phyloP scores from a whole-genome alignment of 2,113 vertebrate genomes.

The Henicopernis longicauda region DNA sequence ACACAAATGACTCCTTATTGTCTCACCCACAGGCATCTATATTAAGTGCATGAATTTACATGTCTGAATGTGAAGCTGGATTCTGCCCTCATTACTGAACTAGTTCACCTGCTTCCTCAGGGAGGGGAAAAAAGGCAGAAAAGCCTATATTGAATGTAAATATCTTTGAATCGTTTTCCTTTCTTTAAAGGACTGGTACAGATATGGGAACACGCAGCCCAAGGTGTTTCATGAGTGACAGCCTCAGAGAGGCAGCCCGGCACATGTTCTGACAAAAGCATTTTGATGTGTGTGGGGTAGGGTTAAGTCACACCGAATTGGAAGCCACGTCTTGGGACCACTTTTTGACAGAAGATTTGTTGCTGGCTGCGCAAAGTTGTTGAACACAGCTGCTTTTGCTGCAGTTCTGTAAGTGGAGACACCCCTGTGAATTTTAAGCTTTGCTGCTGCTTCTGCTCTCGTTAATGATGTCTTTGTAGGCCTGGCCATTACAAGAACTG shows the following conservation, averaged over 20 bases:
- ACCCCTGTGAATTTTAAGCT: conserved; percentile 46
- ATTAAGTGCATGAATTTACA: background rate
- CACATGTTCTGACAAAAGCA: background rate
- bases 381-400: conserved; percentile 46
- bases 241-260: background rate
- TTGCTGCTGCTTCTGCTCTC: background rate
- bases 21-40: background rate
- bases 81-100: background rate
- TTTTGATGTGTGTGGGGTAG: conserved; percentile 15
- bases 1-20: background rate
- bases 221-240: background rate
- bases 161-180: background rate
- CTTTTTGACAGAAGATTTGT: conserved; percentile 58
- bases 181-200: background rate
- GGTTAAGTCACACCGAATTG: background rate
- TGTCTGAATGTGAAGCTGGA: background rate
- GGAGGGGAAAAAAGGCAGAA: background rate
- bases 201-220: background rate
- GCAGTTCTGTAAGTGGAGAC: conserved; percentile 14
- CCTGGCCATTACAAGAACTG: background rate
- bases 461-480: conserved; percentile 3
- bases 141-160: background rate
- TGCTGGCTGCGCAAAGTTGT: conserved; percentile 33
- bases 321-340: conserved; percentile 36
- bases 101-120: background rate